Evolutionary conservation across 2,113 vertebrate genomes (phyloP).

Genomic region (Nycticorax nycticorax): DNA sequence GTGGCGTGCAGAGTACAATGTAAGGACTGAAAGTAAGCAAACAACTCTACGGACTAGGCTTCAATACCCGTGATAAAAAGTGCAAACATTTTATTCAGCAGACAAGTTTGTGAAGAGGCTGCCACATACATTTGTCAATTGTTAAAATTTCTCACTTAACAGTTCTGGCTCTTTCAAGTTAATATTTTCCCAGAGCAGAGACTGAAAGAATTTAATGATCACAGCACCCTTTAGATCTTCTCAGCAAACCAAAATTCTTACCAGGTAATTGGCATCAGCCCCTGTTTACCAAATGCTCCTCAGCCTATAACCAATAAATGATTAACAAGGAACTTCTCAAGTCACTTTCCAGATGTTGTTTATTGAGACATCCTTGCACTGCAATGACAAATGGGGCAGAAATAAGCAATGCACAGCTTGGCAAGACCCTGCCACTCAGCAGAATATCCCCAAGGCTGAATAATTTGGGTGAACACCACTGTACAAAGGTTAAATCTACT

Average conservation of each 20-base stretch:
- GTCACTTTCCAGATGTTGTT: slow-evolving; percentile 68
- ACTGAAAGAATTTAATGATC: slow-evolving; percentile 52
- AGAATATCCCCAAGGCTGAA: slow-evolving; percentile 55
- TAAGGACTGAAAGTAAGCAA: slow-evolving; percentile 10
- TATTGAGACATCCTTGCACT: slow-evolving; percentile 71
- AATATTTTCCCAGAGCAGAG: slow-evolving; percentile 36
- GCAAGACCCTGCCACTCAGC: slow-evolving; percentile 39
- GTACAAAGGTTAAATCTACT: slow-evolving; percentile 56
- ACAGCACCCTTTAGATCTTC: slow-evolving; percentile 37
- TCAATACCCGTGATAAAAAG: slow-evolving; percentile 53
- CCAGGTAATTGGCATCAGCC: slow-evolving; percentile 32
- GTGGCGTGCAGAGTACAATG: background rate
- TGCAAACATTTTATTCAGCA: slow-evolving; percentile 64
- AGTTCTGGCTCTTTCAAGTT: slow-evolving; percentile 43
- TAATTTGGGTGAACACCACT: slow-evolving; percentile 47
- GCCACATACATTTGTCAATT: slow-evolving; percentile 29
- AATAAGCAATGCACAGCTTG: slow-evolving; percentile 51
- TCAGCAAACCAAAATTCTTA: slow-evolving; percentile 38
- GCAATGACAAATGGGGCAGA: slow-evolving; percentile 76
- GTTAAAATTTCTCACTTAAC: slow-evolving; percentile 46
- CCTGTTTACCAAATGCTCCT: slow-evolving; percentile 56
- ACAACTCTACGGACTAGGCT: background rate
- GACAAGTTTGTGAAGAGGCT: slow-evolving; percentile 34
- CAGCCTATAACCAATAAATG: slow-evolving; percentile 47
- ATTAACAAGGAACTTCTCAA: slow-evolving; percentile 65